Conservation (phyloP, 2,113 vertebrate species). For the Galeopterus variegatus region DNA sequence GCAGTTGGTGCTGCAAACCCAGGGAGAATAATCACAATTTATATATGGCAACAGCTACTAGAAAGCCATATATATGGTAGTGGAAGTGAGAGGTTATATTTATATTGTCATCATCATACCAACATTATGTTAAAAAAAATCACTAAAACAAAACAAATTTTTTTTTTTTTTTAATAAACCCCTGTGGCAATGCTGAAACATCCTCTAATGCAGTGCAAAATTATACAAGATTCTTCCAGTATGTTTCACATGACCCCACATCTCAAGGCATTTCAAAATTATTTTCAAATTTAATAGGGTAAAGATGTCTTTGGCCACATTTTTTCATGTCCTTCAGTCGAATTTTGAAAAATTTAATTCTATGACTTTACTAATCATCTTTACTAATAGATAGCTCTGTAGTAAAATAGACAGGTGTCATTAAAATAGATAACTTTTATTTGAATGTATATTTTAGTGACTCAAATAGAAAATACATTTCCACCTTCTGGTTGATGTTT, state of each 20-base stretch:
- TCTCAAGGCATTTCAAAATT: not conserved
- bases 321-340: not conserved
- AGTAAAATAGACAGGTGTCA: not conserved
- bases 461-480: conserved; percentile 12
- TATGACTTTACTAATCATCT: not conserved
- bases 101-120: not conserved
- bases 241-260: not conserved
- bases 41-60: not conserved
- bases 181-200: not conserved
- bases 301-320: not conserved
- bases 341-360: not conserved
- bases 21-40: not conserved
- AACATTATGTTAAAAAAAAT: not conserved
- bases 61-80: not conserved
- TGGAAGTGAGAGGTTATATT: not conserved
- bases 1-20: not conserved
- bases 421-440: not conserved
- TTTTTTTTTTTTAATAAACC: not conserved
- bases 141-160: not conserved
- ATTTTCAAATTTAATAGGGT: conserved; percentile 1
- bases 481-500: not conserved
- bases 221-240: not conserved
- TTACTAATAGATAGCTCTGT: not conserved
- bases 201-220: not conserved
- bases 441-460: not conserved